Evolutionary conservation across 2,113 vertebrate species (phyloP).

Genomic region (Labeo catla): DNA sequence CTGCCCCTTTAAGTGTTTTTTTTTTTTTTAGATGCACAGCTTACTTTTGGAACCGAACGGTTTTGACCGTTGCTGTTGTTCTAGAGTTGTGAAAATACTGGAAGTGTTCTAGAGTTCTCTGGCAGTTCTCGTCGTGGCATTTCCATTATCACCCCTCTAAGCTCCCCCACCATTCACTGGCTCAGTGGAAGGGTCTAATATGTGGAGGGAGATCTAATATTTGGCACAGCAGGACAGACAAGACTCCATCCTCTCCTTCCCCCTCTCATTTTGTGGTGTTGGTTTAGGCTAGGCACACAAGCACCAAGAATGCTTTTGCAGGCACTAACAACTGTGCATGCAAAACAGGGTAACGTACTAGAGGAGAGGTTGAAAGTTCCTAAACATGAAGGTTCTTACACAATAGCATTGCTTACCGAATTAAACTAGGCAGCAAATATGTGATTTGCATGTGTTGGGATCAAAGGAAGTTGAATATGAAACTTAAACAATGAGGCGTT

Average conservation of each 20-base stretch:
- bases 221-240: conserved; percentile 80
- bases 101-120: conserved; percentile 32
- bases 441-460: neutral
- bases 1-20: neutral
- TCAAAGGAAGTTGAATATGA: neutral
- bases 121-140: conserved; percentile 45
- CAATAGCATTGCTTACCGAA: neutral
- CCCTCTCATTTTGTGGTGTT: conserved; percentile 51
- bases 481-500: neutral
- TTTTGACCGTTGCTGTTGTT: conserved; percentile 17
- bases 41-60: conserved; percentile 22
- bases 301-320: conserved; percentile 37
- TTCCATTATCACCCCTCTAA: conserved; percentile 42
- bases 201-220: conserved; percentile 80
- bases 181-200: conserved; percentile 79
- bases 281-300: conserved; percentile 50
- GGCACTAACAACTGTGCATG: conserved; percentile 38
- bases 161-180: conserved; percentile 20
- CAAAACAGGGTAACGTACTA: conserved; percentile 37
- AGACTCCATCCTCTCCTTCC: conserved; percentile 68
- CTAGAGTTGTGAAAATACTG: conserved; percentile 39
- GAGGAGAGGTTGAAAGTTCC: neutral
- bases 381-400: neutral
- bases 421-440: neutral
- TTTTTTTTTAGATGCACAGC: neutral